Evolutionary conservation across 2,797 vertebrate genomes (phyloP).

Genomic region (Steatocranus sp.): DNA sequence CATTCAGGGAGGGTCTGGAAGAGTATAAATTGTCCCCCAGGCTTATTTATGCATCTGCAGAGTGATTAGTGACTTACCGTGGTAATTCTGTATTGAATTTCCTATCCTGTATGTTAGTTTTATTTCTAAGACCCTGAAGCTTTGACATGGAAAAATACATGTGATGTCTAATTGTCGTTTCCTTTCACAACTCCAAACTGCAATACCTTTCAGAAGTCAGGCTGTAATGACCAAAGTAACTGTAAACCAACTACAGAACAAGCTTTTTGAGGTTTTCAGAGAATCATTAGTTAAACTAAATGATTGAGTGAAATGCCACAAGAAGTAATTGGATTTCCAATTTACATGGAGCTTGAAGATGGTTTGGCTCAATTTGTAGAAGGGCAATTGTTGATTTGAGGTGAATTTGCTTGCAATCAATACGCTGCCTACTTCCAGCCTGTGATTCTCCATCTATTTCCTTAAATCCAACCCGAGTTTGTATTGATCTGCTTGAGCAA

Average conservation of each 20-base stretch:
- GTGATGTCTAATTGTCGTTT: background rate
- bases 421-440: constrained; percentile 19
- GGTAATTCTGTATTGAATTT: constrained; percentile 51
- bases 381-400: constrained; percentile 26
- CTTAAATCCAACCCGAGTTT: constrained; percentile 27
- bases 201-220: background rate
- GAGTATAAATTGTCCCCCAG: background rate
- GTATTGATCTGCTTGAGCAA: constrained; percentile 52
- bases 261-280: background rate
- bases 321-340: constrained; percentile 33
- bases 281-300: background rate
- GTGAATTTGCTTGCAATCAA: constrained; percentile 36
- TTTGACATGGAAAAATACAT: background rate
- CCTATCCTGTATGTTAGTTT: background rate
- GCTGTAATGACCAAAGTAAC: background rate
- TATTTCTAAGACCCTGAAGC: accelerated
- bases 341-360: constrained; percentile 11
- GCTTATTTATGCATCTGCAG: constrained; percentile 24
- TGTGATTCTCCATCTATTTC: constrained; percentile 44
- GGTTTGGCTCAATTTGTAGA: constrained; percentile 15
- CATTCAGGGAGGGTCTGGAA: background rate
- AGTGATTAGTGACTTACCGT: constrained; percentile 48
- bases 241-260: background rate
- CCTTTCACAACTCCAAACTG: background rate
- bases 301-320: background rate